Percentiles rank a stretch among this genome's conserved stretches.
Evolutionary conservation across 2,888 invertebrate species (phyloP).

Genomic region (Sussaba pulchella): DNA sequence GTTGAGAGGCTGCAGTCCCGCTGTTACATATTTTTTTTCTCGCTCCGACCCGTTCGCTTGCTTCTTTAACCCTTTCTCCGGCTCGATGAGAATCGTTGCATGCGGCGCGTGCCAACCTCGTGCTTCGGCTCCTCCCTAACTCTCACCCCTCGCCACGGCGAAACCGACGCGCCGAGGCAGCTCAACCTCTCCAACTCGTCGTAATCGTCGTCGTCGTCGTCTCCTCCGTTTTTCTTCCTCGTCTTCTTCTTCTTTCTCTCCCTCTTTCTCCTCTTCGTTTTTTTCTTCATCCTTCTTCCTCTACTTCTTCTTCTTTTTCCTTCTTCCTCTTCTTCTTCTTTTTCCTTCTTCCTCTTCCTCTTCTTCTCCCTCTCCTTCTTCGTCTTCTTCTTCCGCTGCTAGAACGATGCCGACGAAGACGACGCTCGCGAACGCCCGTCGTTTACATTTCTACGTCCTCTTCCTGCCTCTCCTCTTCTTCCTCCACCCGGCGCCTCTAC

Average conservation of each 20-base stretch:
- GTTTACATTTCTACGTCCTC: conserved; percentile 61
- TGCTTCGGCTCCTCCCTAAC: conserved; percentile 74
- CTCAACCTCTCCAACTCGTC: conserved; percentile 69
- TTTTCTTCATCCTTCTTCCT: too few relatives aligned
- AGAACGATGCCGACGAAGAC: conserved; percentile 50
- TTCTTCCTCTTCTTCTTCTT: conserved; percentile 60
- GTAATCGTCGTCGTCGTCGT: conserved; percentile 66
- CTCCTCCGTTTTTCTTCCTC: conserved; percentile 66
- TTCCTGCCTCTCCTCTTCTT: conserved; percentile 59
- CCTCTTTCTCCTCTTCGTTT: conserved; percentile 63
- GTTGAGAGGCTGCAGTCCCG: too few relatives aligned
- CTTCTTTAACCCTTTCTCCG: conserved; percentile 65
- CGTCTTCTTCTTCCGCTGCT: conserved; percentile 55
- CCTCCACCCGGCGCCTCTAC: conserved; percentile 63
- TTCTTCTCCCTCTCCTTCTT: conserved; percentile 62
- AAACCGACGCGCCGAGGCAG: conserved; percentile 71
- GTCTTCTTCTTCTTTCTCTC: conserved; percentile 58
- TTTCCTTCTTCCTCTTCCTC: conserved; percentile 67
- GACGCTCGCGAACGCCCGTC: conserved; percentile 53
- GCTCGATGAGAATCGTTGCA: conserved; percentile 79
- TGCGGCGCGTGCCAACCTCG: conserved; percentile 84
- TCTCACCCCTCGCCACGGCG: conserved; percentile 71
- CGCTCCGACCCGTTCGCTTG: conserved; percentile 33
- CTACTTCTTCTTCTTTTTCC: too few relatives aligned
- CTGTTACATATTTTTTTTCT: neutral